These are phyloP conservation scores for Lissonota sp. DNA, from an alignment of 2,888 invertebrate genomes.

Conservation along the genomic window DNA sequence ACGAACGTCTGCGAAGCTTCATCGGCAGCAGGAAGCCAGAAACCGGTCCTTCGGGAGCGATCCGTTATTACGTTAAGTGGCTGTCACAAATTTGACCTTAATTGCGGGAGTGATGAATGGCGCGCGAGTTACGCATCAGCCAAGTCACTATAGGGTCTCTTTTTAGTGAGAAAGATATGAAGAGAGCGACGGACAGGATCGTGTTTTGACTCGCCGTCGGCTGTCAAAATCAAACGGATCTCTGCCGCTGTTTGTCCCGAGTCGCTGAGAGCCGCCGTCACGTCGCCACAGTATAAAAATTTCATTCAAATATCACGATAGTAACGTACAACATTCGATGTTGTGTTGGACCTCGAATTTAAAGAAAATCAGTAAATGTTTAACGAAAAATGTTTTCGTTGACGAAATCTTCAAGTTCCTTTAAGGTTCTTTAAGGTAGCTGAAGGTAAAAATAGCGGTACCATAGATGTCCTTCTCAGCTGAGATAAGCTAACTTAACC, in stretches of 20 bases:
- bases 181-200: slow-evolving; percentile 19
- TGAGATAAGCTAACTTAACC: no score
- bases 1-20: slow-evolving; percentile 47
- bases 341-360: no score
- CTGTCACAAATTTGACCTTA: slow-evolving; percentile 80
- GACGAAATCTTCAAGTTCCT: no score
- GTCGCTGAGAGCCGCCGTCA: slow-evolving; percentile 20
- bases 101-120: slow-evolving; percentile 79
- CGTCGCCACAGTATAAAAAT: no score
- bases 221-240: slow-evolving; percentile 49
- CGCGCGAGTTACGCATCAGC: slow-evolving; percentile 67
- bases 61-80: slow-evolving; percentile 80
- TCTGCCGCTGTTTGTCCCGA: slow-evolving; percentile 1
- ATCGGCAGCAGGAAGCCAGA: slow-evolving; percentile 66
- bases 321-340: no score
- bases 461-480: no score
- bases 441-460: no score
- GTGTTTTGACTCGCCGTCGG: slow-evolving; percentile 57
- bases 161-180: not conserved
- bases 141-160: slow-evolving; percentile 17
- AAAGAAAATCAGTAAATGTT: no score
- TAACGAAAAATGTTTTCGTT: no score
- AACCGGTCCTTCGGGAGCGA: slow-evolving; percentile 72
- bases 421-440: no score
- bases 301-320: no score